Evolutionary conservation across 2,113 vertebrate species (phyloP).

Genomic region (Orientallactaga bullata): DNA sequence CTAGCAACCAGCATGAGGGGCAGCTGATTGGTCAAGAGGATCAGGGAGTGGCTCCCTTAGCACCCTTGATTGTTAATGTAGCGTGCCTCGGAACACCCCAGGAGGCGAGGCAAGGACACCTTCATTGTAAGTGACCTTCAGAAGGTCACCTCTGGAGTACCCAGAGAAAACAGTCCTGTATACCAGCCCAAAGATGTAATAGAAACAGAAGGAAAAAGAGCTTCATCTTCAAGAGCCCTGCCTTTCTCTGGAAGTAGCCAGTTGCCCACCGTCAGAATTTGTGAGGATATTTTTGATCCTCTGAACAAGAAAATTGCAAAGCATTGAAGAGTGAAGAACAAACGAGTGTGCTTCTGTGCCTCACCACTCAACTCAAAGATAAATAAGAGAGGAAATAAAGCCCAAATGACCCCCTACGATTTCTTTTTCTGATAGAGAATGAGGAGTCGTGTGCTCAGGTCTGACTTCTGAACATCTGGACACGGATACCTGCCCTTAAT

Average conservation of each 20-base stretch:
- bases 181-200: background rate
- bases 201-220: background rate
- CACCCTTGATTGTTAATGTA: background rate
- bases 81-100: background rate
- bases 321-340: background rate
- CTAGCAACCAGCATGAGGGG: background rate
- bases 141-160: background rate
- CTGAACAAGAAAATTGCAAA: background rate
- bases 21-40: background rate
- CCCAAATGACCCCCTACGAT: background rate
- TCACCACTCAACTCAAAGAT: conserved; percentile 20
- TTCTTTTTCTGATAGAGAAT: background rate
- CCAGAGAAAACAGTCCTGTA: background rate
- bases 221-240: background rate
- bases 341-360: background rate
- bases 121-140: conserved; percentile 12
- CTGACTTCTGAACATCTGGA: background rate
- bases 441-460: background rate
- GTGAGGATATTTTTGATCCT: background rate
- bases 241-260: background rate
- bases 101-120: background rate
- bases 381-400: background rate
- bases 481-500: background rate
- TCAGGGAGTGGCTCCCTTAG: background rate
- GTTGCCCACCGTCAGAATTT: background rate